Conservation (phyloP, 2,888 invertebrate species). For the Ochropleura plecta region DNA sequence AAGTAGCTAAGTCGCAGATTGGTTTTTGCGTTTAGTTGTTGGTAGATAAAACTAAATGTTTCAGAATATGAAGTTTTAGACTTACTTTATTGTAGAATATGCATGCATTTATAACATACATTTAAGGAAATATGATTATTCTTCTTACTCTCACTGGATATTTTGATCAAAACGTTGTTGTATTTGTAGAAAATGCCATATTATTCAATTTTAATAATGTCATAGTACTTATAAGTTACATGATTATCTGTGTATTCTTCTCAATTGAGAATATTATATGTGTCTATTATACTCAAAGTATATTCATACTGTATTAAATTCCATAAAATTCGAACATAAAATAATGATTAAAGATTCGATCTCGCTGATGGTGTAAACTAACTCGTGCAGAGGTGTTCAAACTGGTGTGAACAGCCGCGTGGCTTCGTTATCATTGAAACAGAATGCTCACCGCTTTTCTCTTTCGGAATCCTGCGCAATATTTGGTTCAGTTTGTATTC, state of each 20-base stretch:
- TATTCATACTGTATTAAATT: background rate
- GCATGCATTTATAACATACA: constrained; percentile 19
- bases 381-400: background rate
- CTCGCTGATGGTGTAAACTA: background rate
- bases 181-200: constrained; percentile 13
- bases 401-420: background rate
- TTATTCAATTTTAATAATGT: background rate
- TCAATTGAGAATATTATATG: background rate
- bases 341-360: background rate
- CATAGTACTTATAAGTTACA: background rate
- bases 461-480: background rate
- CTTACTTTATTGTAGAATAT: constrained; percentile 36
- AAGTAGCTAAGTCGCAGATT: background rate
- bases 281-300: constrained; percentile 6
- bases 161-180: constrained; percentile 2
- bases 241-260: constrained; percentile 1
- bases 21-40: background rate
- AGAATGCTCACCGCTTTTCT: background rate
- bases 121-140: background rate
- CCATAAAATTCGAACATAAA: background rate
- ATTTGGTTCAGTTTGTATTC: background rate
- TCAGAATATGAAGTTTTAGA: constrained; percentile 4
- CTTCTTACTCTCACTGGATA: constrained; percentile 6
- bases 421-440: background rate
- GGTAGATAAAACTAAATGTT: constrained; percentile 18